phyloP scores from a whole-genome alignment of 1,140 invertebrate genomes.

The Eriocheir sinensis region DNA sequence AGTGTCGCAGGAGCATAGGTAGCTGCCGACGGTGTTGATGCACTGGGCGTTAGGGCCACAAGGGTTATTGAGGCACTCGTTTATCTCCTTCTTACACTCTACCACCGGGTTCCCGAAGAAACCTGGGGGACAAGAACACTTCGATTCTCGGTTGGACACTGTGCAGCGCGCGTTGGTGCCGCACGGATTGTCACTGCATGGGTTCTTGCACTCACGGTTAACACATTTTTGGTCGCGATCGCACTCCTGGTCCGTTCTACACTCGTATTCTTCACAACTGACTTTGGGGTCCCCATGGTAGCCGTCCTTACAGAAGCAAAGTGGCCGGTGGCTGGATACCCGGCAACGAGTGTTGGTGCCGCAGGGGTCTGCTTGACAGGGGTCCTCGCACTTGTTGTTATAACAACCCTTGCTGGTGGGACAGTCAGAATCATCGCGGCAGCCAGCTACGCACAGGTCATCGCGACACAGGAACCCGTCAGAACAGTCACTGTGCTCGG shows the following conservation, averaged over 20 bases:
- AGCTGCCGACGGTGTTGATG: slow-evolving; percentile 86
- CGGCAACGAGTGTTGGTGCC: slow-evolving; percentile 81
- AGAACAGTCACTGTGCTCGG: slow-evolving; percentile 81
- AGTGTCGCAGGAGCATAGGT: slow-evolving; percentile 89
- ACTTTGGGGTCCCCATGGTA: slow-evolving; percentile 80
- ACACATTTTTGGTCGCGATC: slow-evolving; percentile 89
- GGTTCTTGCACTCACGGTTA: slow-evolving; percentile 89
- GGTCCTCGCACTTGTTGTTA: slow-evolving; percentile 88
- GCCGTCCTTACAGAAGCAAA: slow-evolving; percentile 86
- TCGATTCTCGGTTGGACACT: slow-evolving; percentile 88
- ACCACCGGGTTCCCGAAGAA: slow-evolving; percentile 91
- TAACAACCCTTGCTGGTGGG: slow-evolving; percentile 89
- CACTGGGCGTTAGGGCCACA: slow-evolving; percentile 93
- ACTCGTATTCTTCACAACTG: slow-evolving; percentile 86
- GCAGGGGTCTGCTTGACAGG: slow-evolving; percentile 85
- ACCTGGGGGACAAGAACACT: slow-evolving; percentile 92
- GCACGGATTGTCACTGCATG: slow-evolving; percentile 89
- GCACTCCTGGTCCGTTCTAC: slow-evolving; percentile 89
- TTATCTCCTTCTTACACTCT: slow-evolving; percentile 88
- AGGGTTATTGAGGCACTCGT: slow-evolving; percentile 87
- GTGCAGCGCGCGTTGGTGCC: slow-evolving; percentile 93
- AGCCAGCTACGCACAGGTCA: slow-evolving; percentile 88
- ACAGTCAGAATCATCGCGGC: slow-evolving; percentile 91
- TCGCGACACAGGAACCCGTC: slow-evolving; percentile 86
- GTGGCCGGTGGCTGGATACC: slow-evolving; percentile 85